A percentile compares a stretch with the other conserved stretches of the same genome.
These are phyloP conservation scores for Tetrax tetrax DNA, from an alignment of 2,113 vertebrate species.

Conservation along the genomic window DNA sequence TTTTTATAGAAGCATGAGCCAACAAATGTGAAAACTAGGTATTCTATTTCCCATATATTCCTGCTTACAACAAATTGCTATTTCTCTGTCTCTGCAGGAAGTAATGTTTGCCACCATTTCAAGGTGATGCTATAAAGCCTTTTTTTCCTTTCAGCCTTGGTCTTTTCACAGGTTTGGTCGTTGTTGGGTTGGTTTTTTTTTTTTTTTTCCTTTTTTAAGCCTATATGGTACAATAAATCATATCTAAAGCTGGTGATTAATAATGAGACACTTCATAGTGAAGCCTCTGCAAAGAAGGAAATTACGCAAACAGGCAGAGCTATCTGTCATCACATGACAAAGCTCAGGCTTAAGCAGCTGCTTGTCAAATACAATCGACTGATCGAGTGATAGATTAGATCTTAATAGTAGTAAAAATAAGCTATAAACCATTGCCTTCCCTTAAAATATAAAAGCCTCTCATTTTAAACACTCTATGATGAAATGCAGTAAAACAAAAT, in stretches of 20 bases:
- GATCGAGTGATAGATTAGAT: slow-evolving; percentile 80
- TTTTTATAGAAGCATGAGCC: not conserved
- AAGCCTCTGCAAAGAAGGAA: slow-evolving; percentile 72
- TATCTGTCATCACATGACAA: slow-evolving; percentile 79
- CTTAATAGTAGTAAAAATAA: slow-evolving; percentile 76
- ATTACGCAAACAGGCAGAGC: slow-evolving; percentile 77
- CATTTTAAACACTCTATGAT: slow-evolving; percentile 40
- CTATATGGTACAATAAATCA: slow-evolving; percentile 68
- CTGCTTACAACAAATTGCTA: not conserved
- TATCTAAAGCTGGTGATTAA: slow-evolving; percentile 76
- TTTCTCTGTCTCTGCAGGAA: not conserved
- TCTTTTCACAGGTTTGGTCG: not conserved
- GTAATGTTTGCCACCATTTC: not conserved
- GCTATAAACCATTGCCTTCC: slow-evolving; percentile 74
- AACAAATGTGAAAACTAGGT: not conserved
- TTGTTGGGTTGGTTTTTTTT: not conserved
- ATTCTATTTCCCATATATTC: not conserved
- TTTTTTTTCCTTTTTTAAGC: not conserved
- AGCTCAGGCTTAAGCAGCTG: slow-evolving; percentile 81
- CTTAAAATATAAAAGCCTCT: slow-evolving; percentile 72
- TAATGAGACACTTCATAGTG: slow-evolving; percentile 71
- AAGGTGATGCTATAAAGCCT: not conserved
- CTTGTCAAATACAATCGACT: slow-evolving; percentile 79
- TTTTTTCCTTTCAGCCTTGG: not conserved
- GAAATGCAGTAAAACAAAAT: slow-evolving; percentile 57